Evolutionary conservation across 2,888 invertebrate species (phyloP), one percentile per base, ranked within the genome.

Genomic region (Ariolimax columbianus): DNA sequence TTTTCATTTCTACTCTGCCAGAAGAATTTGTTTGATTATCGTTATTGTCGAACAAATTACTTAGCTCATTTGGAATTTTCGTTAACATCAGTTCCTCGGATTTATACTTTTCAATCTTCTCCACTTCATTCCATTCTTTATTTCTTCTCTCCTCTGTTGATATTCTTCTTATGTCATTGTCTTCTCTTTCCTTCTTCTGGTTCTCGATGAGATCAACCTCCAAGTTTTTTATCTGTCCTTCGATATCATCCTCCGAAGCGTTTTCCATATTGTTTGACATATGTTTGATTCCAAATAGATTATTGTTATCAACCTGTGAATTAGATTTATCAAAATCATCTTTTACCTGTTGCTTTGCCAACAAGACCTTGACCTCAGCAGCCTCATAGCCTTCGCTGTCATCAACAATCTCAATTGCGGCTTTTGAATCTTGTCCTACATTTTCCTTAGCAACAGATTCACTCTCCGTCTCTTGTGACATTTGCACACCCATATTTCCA

Each of bases 101-200:
- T 33, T 77, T 68, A 23, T 77, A 77, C 63, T 72, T 80, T 59
- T 83, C 77, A 19, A 17, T 43, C 73, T 70, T 77, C 77, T 79
- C 51, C 51, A 23, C 38, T 30, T 26, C 40, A 55, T 59, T 11
- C 72, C 59, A 30, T 59, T 68, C 36, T 70, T 77, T 30, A 59
- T 23, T 43, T 36, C 59, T 19, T 51, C 33, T 33, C 23, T 75
- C 14, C n/a, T 73, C 43, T 36, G 63, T 63, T 17, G 36, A 26
- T 36, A 47, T 63, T 17, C 43, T 43, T 14, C 14, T 33, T 66
- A 0, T 66, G 2, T 9, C 33, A 14, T 38, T 72, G 40, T 11
- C 36, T 36, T 26, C 40, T 17, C 23, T 19, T 17, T 14, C 55
- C 17, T 55, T 55, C 17, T 55, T 17, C 19, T 7, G 17, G 19